Conservation (phyloP, 2,113 vertebrate species). For the Oxygymnocypris stewartii region DNA sequence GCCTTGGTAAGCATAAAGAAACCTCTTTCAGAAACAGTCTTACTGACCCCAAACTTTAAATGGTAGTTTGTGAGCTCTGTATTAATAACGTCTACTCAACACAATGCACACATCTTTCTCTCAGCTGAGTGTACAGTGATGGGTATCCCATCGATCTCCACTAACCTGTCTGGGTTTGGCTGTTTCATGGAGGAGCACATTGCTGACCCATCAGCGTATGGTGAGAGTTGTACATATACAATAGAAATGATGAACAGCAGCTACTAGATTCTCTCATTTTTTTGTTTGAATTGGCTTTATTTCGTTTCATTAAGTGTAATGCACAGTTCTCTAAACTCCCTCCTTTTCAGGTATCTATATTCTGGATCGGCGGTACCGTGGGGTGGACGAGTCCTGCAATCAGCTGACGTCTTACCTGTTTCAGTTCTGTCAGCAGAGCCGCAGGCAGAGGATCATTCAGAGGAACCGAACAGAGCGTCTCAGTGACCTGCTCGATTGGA, state of each 20-base stretch:
- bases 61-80: neutral
- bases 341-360: slow-evolving; percentile 86
- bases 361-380: slow-evolving; percentile 84
- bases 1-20: neutral
- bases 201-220: slow-evolving; percentile 87
- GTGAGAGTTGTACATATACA: slow-evolving; percentile 63
- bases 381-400: slow-evolving; percentile 90
- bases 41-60: neutral
- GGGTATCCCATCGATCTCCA: slow-evolving; percentile 92
- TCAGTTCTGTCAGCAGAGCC: slow-evolving; percentile 92
- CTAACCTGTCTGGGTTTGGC: slow-evolving; percentile 91
- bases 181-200: slow-evolving; percentile 96
- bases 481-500: slow-evolving; percentile 92
- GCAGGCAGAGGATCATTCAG: slow-evolving; percentile 91
- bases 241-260: neutral
- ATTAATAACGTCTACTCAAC: neutral
- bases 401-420: slow-evolving; percentile 94
- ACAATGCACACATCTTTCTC: neutral
- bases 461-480: slow-evolving; percentile 92
- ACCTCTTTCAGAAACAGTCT: neutral
- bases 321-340: neutral
- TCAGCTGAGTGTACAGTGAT: slow-evolving; percentile 92
- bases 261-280: neutral
- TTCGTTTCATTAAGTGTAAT: neutral
- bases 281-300: neutral